Conservation (phyloP, 2,888 invertebrate genomes). For the Bembecia ichneumoniformis region DNA sequence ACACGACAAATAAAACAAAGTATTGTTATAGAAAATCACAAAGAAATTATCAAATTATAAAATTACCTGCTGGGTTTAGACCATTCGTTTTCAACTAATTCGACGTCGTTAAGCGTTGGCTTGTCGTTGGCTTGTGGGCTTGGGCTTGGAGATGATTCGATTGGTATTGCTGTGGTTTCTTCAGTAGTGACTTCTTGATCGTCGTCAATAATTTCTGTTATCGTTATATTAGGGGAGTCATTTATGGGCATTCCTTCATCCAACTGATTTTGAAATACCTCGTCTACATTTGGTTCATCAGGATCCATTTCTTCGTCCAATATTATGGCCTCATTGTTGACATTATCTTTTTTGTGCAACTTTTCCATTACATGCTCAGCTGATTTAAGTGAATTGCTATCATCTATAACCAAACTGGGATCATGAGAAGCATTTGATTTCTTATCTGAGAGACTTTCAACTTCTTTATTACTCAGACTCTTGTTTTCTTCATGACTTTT, state of each 20-base stretch:
- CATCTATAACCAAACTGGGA: conserved; percentile 58
- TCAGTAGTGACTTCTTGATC: conserved; percentile 36
- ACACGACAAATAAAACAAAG: conserved; percentile 16
- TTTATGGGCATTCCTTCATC: conserved; percentile 41
- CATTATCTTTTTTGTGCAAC: conserved; percentile 43
- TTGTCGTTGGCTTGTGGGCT: conserved; percentile 39
- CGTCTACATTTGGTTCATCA: conserved; percentile 57
- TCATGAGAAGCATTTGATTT: conserved; percentile 62
- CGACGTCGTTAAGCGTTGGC: conserved; percentile 31
- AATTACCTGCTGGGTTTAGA: conserved; percentile 67
- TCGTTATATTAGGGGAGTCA: conserved; percentile 62
- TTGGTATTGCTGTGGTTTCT: conserved; percentile 38
- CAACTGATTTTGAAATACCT: conserved; percentile 56
- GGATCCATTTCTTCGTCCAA: conserved; percentile 54
- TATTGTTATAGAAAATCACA: conserved; percentile 7
- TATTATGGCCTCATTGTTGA: conserved; percentile 45
- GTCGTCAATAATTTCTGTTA: conserved; percentile 62
- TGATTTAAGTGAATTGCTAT: conserved; percentile 36
- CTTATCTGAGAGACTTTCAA: conserved; percentile 56
- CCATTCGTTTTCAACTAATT: conserved; percentile 47
- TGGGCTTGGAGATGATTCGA: conserved; percentile 58
- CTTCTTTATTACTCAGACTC: conserved; percentile 49
- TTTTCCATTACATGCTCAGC: conserved; percentile 62
- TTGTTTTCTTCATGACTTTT: conserved; percentile 39
- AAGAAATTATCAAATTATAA: conserved; percentile 9